Base-by-base conservation (phyloP, 2,888 invertebrate genomes). In the Lissocephala sabroskyi region DNA sequence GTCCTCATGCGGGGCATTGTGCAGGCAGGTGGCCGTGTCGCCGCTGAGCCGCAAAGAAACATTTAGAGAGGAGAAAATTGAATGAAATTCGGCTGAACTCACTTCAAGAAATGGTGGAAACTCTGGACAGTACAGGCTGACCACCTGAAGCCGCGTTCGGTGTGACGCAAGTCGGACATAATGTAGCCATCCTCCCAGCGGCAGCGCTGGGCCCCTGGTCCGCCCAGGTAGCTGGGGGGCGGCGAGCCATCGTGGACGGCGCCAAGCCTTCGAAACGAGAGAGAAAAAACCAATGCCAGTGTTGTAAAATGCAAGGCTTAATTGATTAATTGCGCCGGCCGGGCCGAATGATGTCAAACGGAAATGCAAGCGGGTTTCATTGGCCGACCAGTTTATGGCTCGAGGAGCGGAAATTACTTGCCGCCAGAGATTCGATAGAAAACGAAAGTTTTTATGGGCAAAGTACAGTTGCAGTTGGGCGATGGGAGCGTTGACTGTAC, bases 191-290 rank as follows among this genome's bases (percentile, higher is more conserved):
- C 96, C 81, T 96, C 95, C 96, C 96, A 96, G 64, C 95, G 90
- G 75, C 96, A 97, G 80, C 95, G 94, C 82, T 95, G 95, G 14
- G 96, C 96, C 11, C 96, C 96, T 0, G 96, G 96, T 18, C 96
- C 96, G 37, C 96, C 96, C 37, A 97, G 88, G 82, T 97, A 96
- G 35, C 95, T 95, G 3, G 96, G 96, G 30, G 96, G 96, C 1
- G 96, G 96, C 62, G 96, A 96, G 41, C 96, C 96, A 81, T 97
- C 96, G 84, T 97, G 96, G n/a, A 97, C 96, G 70, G 96, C 96
- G 56, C 96, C 96, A 82, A 96, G 85, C 83, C 96, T 96, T 70
- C 37, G 40, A 17, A 41, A 36, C 4, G n/a, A n/a, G n/a, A n/a
- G n/a, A n/a, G n/a, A n/a, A n/a, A n/a, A n/a, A n/a, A n/a, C n/a